Conservation (phyloP, 2,888 invertebrate species). For the Zaprionus lineosus region DNA sequence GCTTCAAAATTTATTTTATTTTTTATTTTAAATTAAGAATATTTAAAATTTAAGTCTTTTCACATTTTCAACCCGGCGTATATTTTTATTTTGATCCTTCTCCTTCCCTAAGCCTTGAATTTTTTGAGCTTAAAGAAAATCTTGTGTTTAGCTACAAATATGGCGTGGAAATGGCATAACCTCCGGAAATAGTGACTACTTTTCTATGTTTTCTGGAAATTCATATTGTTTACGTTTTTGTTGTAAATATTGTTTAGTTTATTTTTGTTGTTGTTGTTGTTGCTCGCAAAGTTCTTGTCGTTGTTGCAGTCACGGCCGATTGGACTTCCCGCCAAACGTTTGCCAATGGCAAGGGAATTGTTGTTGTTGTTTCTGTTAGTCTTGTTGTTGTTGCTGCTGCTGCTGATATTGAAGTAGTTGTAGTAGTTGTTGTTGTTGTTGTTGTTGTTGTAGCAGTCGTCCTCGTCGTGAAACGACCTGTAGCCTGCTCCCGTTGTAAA, state of each 20-base stretch:
- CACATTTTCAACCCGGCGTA: too few relatives aligned
- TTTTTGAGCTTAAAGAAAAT: too few relatives aligned
- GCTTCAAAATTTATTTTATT: too few relatives aligned
- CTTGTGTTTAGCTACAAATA: slow-evolving; percentile 35
- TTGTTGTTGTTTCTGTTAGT: slow-evolving; percentile 12
- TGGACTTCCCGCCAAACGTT: slow-evolving; percentile 58
- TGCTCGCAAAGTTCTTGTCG: slow-evolving; percentile 36
- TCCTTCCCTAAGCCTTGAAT: too few relatives aligned
- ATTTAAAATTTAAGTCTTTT: too few relatives aligned
- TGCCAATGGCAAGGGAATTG: slow-evolving; percentile 54
- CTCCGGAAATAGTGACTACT: slow-evolving; percentile 40
- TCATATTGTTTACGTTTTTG: slow-evolving; percentile 18
- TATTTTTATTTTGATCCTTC: too few relatives aligned
- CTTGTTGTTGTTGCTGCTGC: background rate
- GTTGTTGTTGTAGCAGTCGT: slow-evolving; percentile 19
- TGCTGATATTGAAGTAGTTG: slow-evolving; percentile 2
- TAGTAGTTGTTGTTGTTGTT: slow-evolving; percentile 12
- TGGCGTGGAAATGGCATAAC: slow-evolving; percentile 41
- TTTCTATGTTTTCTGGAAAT: slow-evolving; percentile 26
- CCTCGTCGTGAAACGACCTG: slow-evolving; percentile 52
- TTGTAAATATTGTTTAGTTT: slow-evolving; percentile 17
- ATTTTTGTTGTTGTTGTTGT: slow-evolving; percentile 22
- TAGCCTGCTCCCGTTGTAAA: slow-evolving; percentile 72
- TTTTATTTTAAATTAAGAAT: too few relatives aligned
- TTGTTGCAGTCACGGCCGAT: slow-evolving; percentile 66